Evolutionary conservation across 2,797 vertebrate species (phyloP).

Genomic region (Petrocephalus schoutedeni): DNA sequence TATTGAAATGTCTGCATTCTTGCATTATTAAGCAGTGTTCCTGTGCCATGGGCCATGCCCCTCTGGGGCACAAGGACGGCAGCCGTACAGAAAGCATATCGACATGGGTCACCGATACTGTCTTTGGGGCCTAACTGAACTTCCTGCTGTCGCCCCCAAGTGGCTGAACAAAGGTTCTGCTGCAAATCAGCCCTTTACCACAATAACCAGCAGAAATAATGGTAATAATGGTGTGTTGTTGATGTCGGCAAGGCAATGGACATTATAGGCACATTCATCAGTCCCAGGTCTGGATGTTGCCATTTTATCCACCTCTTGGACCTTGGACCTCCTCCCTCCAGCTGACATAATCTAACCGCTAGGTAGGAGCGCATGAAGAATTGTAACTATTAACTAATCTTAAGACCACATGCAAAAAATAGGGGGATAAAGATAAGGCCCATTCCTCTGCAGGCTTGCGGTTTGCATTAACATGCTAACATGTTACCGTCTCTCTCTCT

Average conservation of each 20-base stretch:
- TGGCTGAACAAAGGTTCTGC: neutral
- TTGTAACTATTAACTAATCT: neutral
- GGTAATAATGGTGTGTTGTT: neutral
- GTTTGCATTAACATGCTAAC: neutral
- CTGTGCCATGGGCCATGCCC: neutral
- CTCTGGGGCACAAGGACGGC: neutral
- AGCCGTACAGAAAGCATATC: neutral
- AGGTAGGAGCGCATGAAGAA: neutral
- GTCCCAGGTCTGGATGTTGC: neutral
- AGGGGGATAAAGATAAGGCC: neutral
- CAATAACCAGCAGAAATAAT: neutral
- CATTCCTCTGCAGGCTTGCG: neutral
- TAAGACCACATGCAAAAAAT: neutral
- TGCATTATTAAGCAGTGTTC: conserved; percentile 27
- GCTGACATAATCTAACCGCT: neutral
- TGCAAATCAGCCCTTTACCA: neutral
- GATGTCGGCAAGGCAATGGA: neutral
- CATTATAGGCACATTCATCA: neutral
- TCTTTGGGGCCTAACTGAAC: neutral
- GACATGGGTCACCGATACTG: neutral
- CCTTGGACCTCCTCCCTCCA: neutral
- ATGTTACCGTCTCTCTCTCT: conserved; percentile 15
- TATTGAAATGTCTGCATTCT: conserved; percentile 25
- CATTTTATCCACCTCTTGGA: neutral
- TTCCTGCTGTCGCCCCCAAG: neutral